Evolutionary conservation across 2,888 invertebrate species (phyloP).

Genomic region (Acrobasis consociella): DNA sequence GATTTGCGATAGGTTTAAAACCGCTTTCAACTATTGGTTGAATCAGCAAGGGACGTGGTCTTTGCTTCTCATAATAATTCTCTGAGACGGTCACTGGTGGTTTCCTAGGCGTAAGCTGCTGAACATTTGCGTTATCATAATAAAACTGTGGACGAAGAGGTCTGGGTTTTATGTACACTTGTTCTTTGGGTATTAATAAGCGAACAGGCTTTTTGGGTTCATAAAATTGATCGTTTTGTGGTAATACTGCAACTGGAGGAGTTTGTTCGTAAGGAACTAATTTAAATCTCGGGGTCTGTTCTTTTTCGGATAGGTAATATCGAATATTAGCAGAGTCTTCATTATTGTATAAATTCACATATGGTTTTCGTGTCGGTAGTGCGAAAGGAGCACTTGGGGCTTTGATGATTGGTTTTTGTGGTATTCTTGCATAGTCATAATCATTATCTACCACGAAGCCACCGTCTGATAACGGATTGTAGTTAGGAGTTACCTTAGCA

Average conservation of each 20-base stretch:
- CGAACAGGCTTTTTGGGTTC: slow-evolving; percentile 49
- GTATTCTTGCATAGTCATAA: slow-evolving; percentile 50
- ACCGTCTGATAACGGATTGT: slow-evolving; percentile 53
- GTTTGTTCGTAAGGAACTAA: slow-evolving; percentile 78
- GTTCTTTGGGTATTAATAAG: slow-evolving; percentile 53
- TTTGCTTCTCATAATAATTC: slow-evolving; percentile 68
- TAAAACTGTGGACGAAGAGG: slow-evolving; percentile 55
- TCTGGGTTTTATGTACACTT: slow-evolving; percentile 59
- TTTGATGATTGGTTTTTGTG: slow-evolving; percentile 54
- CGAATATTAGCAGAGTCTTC: slow-evolving; percentile 57
- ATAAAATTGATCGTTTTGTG: slow-evolving; percentile 44
- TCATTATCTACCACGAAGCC: slow-evolving; percentile 43
- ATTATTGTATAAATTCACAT: slow-evolving; percentile 54
- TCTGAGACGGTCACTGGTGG: slow-evolving; percentile 64
- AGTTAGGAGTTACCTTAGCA: slow-evolving; percentile 51
- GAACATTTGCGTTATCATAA: slow-evolving; percentile 52
- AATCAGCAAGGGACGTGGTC: slow-evolving; percentile 40
- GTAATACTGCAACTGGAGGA: slow-evolving; percentile 59
- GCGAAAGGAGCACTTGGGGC: slow-evolving; percentile 46
- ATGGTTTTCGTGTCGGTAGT: slow-evolving; percentile 56
- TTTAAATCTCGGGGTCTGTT: slow-evolving; percentile 65
- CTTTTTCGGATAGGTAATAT: slow-evolving; percentile 68
- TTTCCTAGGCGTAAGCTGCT: slow-evolving; percentile 46
- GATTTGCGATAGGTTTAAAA: slow-evolving; percentile 63
- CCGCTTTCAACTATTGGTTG: slow-evolving; percentile 65